phyloP scores from a whole-genome alignment of 64 coral and sea anemone species.

The Dendrophyllia cribrosa region DNA sequence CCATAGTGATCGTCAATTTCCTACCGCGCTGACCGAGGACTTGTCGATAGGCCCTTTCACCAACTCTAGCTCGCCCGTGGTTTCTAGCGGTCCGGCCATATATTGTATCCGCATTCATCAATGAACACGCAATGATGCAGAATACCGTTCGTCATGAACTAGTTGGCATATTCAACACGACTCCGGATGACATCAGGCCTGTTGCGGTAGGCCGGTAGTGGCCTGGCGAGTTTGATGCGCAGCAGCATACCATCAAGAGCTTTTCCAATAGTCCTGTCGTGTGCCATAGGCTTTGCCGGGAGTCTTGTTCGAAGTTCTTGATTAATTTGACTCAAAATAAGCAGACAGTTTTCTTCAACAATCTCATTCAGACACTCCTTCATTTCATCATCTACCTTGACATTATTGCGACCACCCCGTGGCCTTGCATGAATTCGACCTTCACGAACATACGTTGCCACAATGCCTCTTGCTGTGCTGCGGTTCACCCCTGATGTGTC shows the following conservation, averaged over 20 bases:
- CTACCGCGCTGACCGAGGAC: not conserved
- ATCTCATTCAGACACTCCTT: slow-evolving; percentile 53
- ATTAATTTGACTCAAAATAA: slow-evolving; percentile 54
- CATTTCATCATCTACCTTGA: slow-evolving; percentile 51
- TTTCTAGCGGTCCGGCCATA: slow-evolving; percentile 15
- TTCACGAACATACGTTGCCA: slow-evolving; percentile 47
- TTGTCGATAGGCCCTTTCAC: slow-evolving; percentile 10
- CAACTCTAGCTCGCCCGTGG: slow-evolving; percentile 9
- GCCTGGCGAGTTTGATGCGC: slow-evolving; percentile 28
- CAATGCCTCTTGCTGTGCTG: slow-evolving; percentile 51
- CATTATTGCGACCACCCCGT: slow-evolving; percentile 23
- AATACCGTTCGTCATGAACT: slow-evolving; percentile 37
- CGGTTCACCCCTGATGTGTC: slow-evolving; percentile 22
- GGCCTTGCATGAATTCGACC: slow-evolving; percentile 12
- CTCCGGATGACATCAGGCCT: slow-evolving; percentile 40
- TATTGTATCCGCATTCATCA: slow-evolving; percentile 51
- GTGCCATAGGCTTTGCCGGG: slow-evolving; percentile 7
- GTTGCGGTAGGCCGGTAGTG: slow-evolving; percentile 37
- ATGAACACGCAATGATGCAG: slow-evolving; percentile 2
- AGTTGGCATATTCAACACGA: too few relatives aligned
- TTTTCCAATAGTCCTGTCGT: slow-evolving; percentile 25
- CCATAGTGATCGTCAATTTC: not conserved
- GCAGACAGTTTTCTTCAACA: slow-evolving; percentile 27
- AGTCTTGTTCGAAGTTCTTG: slow-evolving; percentile 40
- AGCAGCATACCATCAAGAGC: slow-evolving; percentile 28